Percentiles rank a stretch among this genome's conserved stretches.
Evolutionary conservation across 2,888 invertebrate species (phyloP).

Genomic region (Slavum lentiscoides): DNA sequence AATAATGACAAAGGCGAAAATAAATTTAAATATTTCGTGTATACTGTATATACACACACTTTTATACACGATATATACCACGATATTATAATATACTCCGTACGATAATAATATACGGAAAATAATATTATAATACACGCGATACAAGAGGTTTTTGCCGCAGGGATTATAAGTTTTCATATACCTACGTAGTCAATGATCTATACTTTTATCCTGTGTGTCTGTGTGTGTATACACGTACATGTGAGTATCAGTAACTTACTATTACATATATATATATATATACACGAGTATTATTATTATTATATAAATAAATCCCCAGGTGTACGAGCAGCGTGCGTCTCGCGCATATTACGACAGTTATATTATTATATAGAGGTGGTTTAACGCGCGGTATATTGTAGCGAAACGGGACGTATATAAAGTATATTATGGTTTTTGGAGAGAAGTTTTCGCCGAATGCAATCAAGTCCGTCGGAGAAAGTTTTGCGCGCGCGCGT

Average conservation of each 20-base stretch:
- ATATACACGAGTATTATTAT: not conserved
- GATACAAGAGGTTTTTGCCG: too few species aligned
- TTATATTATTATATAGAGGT: not conserved
- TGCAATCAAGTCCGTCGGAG: slow-evolving; percentile 42
- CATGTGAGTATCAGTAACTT: not conserved
- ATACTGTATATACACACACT: too few species aligned
- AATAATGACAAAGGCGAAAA: too few species aligned
- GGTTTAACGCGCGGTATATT: slow-evolving; percentile 36
- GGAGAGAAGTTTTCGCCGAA: slow-evolving; percentile 40
- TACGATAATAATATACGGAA: not conserved
- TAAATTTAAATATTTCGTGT: too few species aligned
- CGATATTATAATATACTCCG: too few species aligned
- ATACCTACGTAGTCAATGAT: not conserved
- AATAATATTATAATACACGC: too few species aligned
- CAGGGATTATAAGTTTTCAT: too few species aligned
- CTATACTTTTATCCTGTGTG: not conserved
- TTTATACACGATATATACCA: not conserved
- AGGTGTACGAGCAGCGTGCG: slow-evolving; percentile 30
- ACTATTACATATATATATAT: not conserved
- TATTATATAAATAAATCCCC: slow-evolving; percentile 49
- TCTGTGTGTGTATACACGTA: not conserved
- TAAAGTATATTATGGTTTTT: slow-evolving; percentile 52
- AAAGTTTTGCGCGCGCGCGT: slow-evolving; percentile 34
- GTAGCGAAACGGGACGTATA: not conserved
- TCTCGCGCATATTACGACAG: slow-evolving; percentile 20